These are phyloP conservation scores for Volucella inanis DNA, from an alignment of 2,888 invertebrate species.

Conservation along the genomic window DNA sequence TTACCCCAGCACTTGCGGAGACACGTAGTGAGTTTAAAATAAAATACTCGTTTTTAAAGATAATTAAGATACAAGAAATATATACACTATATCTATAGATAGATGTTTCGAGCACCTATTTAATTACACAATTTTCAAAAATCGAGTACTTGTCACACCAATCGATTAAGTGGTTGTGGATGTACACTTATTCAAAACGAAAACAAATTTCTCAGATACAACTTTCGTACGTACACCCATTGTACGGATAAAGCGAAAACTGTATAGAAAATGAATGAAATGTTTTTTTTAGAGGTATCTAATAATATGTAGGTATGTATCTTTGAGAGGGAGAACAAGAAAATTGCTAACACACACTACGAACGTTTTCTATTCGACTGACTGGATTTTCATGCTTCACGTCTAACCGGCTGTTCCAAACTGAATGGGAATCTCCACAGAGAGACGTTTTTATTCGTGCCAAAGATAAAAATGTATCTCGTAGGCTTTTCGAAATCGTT, in stretches of 20 bases:
- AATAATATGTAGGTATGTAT: slow-evolving; percentile 18
- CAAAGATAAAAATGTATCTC: slow-evolving; percentile 70
- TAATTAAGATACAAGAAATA: slow-evolving; percentile 36
- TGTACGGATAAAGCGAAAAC: neutral
- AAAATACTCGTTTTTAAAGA: neutral
- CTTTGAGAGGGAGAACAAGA: neutral
- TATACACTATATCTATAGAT: neutral
- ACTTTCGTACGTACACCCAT: too few species aligned
- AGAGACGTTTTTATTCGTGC: slow-evolving; percentile 63
- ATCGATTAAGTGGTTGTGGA: too few species aligned
- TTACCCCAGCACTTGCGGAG: slow-evolving; percentile 48
- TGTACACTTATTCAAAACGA: too few species aligned
- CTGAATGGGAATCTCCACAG: slow-evolving; percentile 63
- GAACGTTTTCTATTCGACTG: slow-evolving; percentile 46
- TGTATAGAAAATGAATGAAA: slow-evolving; percentile 3
- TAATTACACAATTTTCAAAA: slow-evolving; percentile 34
- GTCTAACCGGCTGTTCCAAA: slow-evolving; percentile 72
- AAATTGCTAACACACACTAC: slow-evolving; percentile 46
- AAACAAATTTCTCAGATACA: too few species aligned
- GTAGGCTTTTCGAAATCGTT: neutral
- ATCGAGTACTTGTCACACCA: neutral
- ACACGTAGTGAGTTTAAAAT: too few species aligned
- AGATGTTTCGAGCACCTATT: slow-evolving; percentile 5
- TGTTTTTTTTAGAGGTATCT: slow-evolving; percentile 37
- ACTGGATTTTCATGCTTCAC: slow-evolving; percentile 65